Evolutionary conservation across 2,113 vertebrate genomes (phyloP).

Genomic region (Protobothrops mucrosquamatus): DNA sequence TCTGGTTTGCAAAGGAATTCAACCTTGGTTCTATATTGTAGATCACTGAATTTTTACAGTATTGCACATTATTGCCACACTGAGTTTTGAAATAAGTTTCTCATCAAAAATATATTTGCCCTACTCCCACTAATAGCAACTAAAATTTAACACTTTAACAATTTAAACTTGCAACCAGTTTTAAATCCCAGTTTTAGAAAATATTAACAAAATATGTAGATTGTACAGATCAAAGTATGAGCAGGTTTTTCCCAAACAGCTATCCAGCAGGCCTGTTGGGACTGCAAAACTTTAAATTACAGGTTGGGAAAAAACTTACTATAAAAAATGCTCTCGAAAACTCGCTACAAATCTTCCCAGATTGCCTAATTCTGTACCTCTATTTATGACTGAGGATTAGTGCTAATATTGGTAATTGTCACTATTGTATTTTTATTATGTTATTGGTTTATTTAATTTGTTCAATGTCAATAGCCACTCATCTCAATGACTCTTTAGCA

Average conservation of each 20-base stretch:
- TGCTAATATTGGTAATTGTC: too few species aligned
- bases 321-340: neutral
- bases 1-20: neutral
- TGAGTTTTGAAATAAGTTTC: neutral
- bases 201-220: neutral
- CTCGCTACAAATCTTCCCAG: neutral
- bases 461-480: too few species aligned
- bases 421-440: too few species aligned
- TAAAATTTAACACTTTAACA: neutral
- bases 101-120: neutral
- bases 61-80: neutral
- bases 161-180: neutral
- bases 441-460: too few species aligned
- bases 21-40: neutral
- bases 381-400: too few species aligned
- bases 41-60: neutral
- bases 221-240: neutral
- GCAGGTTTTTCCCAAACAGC: too few species aligned
- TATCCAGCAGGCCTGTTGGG: neutral
- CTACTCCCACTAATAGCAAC: neutral
- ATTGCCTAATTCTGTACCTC: neutral
- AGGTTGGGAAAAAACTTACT: neutral
- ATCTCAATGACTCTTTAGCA: too few species aligned
- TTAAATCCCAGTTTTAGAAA: neutral
- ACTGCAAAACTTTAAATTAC: neutral